Base-by-base conservation (phyloP, 2,888 invertebrate genomes). In the Lamellibrachia columna region DNA sequence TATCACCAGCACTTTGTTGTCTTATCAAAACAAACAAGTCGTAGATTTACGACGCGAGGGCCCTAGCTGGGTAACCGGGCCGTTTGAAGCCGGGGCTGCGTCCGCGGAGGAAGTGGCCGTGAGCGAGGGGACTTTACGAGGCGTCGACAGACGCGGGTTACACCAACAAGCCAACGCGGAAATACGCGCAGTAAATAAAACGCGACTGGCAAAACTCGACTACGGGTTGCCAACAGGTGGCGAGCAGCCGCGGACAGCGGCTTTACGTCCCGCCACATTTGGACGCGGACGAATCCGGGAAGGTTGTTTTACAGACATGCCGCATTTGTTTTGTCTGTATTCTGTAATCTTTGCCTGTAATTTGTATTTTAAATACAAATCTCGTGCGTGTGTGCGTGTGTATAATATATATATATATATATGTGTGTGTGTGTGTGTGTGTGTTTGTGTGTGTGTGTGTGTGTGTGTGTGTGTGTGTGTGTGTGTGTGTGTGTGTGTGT, bases 1-100 rank as follows among this genome's bases (percentile, higher is more conserved):
- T 75, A 75, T 75, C 75, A 75, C 75, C 75, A n/a, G 75, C 75
- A 75, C 75, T 75, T 75, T 75, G 75, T 75, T 75, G 75, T 75
- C 75, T 75, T 75, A 75, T 75, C 75, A 75, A 75, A 75, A 75
- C 75, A 75, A 75, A 75, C 75, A 75, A 75, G 22, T 75, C 22
- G 75, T 75, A 75, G 75, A 75, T 75, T 75, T 75, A 75, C 75
- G 75, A 75, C 75, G 6, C 75, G 22, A 75, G 75, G 22, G 75
- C 6, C 75, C 22, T 75, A 75, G n/a, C 75, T n/a, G 22, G 75
- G 75, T 40, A 75, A 75, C 15, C 22, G 22, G 4, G 75, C 22
- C 75, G 75, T 75, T 75, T 75, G 75, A 75, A 75, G 75, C 75
- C n/a, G 22, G 75, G 22, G 75, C 75, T 75, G 22, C 75, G 75